Evolutionary conservation across 2,888 invertebrate genomes (phyloP), one percentile per base, ranked within the genome.

Genomic region (Drosophila demipolita): DNA sequence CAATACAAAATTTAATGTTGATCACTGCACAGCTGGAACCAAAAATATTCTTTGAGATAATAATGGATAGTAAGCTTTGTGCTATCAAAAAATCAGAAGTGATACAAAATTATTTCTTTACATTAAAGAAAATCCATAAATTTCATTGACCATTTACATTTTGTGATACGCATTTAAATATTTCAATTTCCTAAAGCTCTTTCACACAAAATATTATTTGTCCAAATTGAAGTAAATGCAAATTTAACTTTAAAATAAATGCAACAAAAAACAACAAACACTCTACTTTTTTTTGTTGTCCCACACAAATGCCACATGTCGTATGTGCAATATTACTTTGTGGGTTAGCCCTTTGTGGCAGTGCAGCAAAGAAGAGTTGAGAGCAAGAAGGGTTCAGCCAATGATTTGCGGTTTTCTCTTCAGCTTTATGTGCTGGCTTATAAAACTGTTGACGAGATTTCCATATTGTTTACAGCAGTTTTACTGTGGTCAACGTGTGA

Each of bases 391-490:
- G n/a, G 38, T 67, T 50, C 33, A 52, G 64, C 38, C 58, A 70
- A 74, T 74, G 65, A 71, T 78, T 78, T 78, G 67, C 54, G 75
- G 78, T 67, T 74, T 73, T 61, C 20, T n/a, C 29, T 35, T 58
- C 48, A 74, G 50, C 55, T 61, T 61, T n/a, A 61, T 59, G 45
- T 15, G 63, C 33, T 55, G 45, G 70, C 74, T 74, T 70, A 59
- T 60, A 62, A 70, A 70, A 61, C 66, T 65, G 55, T 65, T 70
- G 64, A 52, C 32, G 52, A 65, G 33, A 45, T 62, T 71, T 66
- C 66, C 68, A 74, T 75, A 82, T 69, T 82, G 80, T 69, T 75
- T 80, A 71, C 80, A 80, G 66, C 73, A 78, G 69, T 74, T 81
- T 73, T 71, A 57, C 66, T 83, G 78, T 69, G 83, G 83, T 80